A percentile compares a stretch with the other conserved stretches of the same genome.
Conservation (phyloP, 2,888 invertebrate species). For the Leptinotarsa rubiginosa region DNA sequence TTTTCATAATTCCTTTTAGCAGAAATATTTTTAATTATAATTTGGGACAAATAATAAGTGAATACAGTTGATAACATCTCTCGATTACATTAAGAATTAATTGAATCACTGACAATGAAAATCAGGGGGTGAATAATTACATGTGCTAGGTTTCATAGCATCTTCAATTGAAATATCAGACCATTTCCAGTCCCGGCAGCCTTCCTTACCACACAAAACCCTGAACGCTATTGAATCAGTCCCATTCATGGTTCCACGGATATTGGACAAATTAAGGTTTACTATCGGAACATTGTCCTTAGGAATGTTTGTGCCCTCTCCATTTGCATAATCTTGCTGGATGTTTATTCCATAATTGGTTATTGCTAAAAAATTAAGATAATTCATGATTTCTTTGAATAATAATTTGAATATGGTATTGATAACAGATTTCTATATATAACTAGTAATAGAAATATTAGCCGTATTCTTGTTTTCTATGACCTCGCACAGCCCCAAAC, state of each 20-base stretch:
- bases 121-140: conserved; percentile 41
- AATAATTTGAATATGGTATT: too few relatives aligned
- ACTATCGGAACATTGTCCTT: conserved; percentile 45
- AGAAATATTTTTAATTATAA: too few relatives aligned
- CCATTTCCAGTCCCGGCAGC: conserved; percentile 46
- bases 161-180: conserved; percentile 37
- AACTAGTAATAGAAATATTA: too few relatives aligned
- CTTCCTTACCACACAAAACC: conserved; percentile 42
- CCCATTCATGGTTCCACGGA: conserved; percentile 34
- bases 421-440: too few relatives aligned
- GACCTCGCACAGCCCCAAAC: too few relatives aligned
- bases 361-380: conserved; percentile 34
- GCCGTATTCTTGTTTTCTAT: too few relatives aligned
- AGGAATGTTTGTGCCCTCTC: conserved; percentile 38
- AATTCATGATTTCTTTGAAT: not conserved
- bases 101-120: conserved; percentile 18
- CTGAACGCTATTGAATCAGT: conserved; percentile 36
- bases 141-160: conserved; percentile 31
- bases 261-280: conserved; percentile 35
- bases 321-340: conserved; percentile 47
- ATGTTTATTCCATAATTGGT: conserved; percentile 46
- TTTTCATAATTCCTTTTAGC: too few relatives aligned
- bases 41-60: too few relatives aligned
- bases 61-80: too few relatives aligned
- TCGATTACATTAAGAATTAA: too few relatives aligned